phyloP scores from a whole-genome alignment of 2,113 vertebrate species.

The Myxocyprinus asiaticus region DNA sequence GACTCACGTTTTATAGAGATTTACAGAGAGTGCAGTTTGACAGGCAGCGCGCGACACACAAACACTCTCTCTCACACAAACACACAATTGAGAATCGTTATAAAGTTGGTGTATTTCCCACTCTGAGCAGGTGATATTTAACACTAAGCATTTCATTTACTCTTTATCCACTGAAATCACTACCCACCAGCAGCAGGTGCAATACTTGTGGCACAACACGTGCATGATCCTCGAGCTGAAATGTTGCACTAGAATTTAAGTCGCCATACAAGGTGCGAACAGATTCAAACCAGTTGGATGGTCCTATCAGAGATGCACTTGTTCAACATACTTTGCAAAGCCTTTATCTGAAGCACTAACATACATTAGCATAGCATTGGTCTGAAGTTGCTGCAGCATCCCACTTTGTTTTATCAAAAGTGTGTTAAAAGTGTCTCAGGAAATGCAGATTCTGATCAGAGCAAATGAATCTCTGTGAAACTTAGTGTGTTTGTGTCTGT shows the following conservation, averaged over 20 bases:
- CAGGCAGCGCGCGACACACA: neutral
- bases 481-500: neutral
- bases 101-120: neutral
- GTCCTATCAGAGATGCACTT: neutral
- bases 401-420: neutral
- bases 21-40: slow-evolving; percentile 8
- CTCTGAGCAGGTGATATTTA: neutral
- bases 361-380: neutral
- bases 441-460: neutral
- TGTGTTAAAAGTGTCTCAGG: neutral
- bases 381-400: neutral
- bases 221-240: neutral
- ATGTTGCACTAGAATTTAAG: neutral
- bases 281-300: neutral
- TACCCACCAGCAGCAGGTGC: neutral
- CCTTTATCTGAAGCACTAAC: neutral
- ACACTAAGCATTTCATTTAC: neutral
- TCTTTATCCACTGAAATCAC: neutral
- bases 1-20: slow-evolving; percentile 30
- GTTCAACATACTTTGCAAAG: neutral
- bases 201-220: neutral
- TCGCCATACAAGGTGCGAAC: neutral
- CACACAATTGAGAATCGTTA: neutral
- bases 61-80: no score
- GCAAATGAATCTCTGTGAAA: neutral